Evolutionary conservation across 2,888 invertebrate species (phyloP).

Genomic region (Drosophila maculinotata): DNA sequence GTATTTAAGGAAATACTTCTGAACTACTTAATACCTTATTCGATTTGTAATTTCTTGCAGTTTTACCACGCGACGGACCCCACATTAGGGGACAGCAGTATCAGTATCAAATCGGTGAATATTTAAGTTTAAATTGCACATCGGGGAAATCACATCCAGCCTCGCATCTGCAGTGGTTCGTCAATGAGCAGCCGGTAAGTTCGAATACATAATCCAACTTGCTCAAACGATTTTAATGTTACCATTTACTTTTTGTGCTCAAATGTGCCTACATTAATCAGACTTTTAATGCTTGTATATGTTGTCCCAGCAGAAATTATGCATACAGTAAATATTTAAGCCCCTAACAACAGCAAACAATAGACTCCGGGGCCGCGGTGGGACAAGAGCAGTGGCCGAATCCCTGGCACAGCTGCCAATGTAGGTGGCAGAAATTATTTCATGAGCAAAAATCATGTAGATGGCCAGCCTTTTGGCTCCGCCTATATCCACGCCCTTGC

Average conservation of each 20-base stretch:
- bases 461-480: slow-evolving; percentile 48
- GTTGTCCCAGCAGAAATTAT: slow-evolving; percentile 64
- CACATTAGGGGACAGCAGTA: slow-evolving; percentile 90
- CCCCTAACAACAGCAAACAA: slow-evolving; percentile 62
- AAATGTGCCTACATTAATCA: slow-evolving; percentile 40
- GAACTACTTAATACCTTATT: neutral
- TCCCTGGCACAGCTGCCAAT: slow-evolving; percentile 53
- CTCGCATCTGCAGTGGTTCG: slow-evolving; percentile 91
- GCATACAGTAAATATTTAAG: slow-evolving; percentile 77
- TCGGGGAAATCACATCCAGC: slow-evolving; percentile 92
- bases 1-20: neutral
- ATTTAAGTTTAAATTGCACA: slow-evolving; percentile 91
- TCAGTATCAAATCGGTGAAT: slow-evolving; percentile 91
- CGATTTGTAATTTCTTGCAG: slow-evolving; percentile 81
- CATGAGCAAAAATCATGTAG: slow-evolving; percentile 79
- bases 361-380: slow-evolving; percentile 3
- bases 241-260: slow-evolving; percentile 30
- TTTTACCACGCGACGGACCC: slow-evolving; percentile 90
- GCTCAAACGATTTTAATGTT: slow-evolving; percentile 8
- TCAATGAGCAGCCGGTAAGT: slow-evolving; percentile 91
- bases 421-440: slow-evolving; percentile 69
- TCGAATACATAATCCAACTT: slow-evolving; percentile 23
- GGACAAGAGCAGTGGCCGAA: slow-evolving; percentile 22
- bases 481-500: slow-evolving; percentile 11
- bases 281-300: slow-evolving; percentile 7